phyloP scores from a whole-genome alignment of 2,797 vertebrate genomes.

The Anolis apletophallus region DNA sequence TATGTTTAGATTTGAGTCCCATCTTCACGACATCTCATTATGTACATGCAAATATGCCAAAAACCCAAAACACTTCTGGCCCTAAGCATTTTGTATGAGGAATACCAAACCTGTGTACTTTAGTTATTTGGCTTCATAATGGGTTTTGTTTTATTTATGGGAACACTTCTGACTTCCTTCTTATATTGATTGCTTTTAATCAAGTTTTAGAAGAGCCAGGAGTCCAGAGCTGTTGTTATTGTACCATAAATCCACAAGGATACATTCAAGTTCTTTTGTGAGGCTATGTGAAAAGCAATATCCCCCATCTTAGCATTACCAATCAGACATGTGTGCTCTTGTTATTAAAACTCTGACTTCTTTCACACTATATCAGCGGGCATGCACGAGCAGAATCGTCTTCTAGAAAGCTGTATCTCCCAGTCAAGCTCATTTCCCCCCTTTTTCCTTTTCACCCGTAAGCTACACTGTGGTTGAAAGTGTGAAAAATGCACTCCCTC shows the following conservation, averaged over 20 bases:
- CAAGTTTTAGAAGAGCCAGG: conserved; percentile 23
- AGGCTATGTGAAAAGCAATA: not conserved
- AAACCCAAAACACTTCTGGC: too few relatives aligned
- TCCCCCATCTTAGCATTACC: not conserved
- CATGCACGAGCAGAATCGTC: not conserved
- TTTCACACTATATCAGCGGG: not conserved
- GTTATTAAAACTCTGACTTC: conserved; percentile 3
- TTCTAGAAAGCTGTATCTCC: not conserved
- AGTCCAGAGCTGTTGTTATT: conserved; percentile 14
- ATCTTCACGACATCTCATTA: too few relatives aligned
- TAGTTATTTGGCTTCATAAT: conserved; percentile 6
- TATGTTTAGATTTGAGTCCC: too few relatives aligned
- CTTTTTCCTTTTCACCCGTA: not conserved
- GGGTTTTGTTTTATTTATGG: conserved; percentile 25
- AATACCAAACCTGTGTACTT: not conserved
- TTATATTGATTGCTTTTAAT: conserved; percentile 40
- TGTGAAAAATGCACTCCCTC: not conserved
- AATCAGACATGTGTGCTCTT: not conserved
- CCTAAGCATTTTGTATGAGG: too few relatives aligned
- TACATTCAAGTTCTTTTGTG: not conserved
- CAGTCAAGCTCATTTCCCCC: not conserved
- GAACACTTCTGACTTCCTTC: not conserved
- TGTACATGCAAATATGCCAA: too few relatives aligned
- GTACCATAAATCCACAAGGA: conserved; percentile 22
- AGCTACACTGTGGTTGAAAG: not conserved